Conservation (phyloP, 2,797 vertebrate species). For the Mionectes olivaceus region DNA sequence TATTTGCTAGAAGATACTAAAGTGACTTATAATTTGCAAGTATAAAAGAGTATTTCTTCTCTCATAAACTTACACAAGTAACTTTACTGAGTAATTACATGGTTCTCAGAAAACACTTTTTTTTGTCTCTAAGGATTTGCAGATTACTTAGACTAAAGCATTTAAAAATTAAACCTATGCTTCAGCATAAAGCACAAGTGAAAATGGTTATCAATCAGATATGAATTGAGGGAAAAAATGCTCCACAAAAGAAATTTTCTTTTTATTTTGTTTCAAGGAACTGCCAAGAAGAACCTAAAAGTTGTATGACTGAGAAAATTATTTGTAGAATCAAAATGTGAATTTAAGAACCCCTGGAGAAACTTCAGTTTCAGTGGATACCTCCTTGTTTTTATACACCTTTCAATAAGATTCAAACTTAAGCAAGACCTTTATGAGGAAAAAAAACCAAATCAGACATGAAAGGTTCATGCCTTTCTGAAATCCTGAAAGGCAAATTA, state of each 20-base stretch:
- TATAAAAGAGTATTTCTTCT: not conserved
- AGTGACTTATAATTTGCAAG: not conserved
- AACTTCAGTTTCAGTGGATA: not conserved
- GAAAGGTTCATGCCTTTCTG: not conserved
- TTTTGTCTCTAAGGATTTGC: not conserved
- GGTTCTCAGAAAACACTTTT: not conserved
- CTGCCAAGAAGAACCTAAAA: not conserved
- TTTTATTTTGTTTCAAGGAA: not conserved
- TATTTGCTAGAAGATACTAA: not conserved
- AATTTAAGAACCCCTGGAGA: not conserved
- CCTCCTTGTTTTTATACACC: not conserved
- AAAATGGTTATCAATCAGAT: not conserved
- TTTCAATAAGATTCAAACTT: not conserved
- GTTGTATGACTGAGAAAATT: not conserved
- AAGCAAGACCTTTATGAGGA: not conserved
- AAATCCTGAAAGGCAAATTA: not conserved
- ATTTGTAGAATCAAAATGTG: not conserved
- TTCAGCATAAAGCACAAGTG: not conserved
- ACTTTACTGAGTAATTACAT: not conserved
- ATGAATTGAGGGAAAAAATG: not conserved
- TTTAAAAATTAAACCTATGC: not conserved
- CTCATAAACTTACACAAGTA: not conserved
- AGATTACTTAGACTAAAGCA: not conserved
- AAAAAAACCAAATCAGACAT: not conserved
- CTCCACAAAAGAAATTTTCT: not conserved